Evolutionary conservation across 2,113 vertebrate species (phyloP).

Genomic region (Callopanchax toddi): DNA sequence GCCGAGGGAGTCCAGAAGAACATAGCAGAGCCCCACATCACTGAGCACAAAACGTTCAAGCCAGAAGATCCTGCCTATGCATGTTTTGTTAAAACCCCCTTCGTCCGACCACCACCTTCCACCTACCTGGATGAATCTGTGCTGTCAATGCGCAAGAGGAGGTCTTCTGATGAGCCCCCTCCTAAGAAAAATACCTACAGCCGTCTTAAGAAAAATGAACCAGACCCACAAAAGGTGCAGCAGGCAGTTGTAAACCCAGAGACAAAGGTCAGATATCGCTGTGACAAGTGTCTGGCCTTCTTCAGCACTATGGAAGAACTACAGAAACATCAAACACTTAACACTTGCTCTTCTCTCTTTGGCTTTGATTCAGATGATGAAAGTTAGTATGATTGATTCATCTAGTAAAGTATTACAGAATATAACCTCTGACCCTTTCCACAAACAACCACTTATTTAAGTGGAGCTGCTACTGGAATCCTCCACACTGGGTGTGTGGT

Average conservation of each 20-base stretch:
- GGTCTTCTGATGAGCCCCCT: slow-evolving; percentile 77
- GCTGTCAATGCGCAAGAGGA: slow-evolving; percentile 96
- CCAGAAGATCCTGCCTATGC: slow-evolving; percentile 61
- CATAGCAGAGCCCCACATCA: slow-evolving; percentile 81
- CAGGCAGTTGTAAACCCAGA: slow-evolving; percentile 32
- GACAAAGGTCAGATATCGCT: slow-evolving; percentile 82
- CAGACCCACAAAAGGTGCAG: slow-evolving; percentile 40
- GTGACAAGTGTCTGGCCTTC: slow-evolving; percentile 92
- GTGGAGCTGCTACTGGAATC: slow-evolving; percentile 20
- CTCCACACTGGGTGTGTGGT: too few relatives aligned
- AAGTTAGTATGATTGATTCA: slow-evolving; percentile 83
- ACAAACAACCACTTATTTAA: background rate
- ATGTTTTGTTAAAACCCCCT: slow-evolving; percentile 73
- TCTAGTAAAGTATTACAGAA: background rate
- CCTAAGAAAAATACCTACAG: slow-evolving; percentile 69
- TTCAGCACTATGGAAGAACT: slow-evolving; percentile 90
- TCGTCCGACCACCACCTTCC: slow-evolving; percentile 88
- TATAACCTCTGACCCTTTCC: background rate
- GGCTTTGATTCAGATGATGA: slow-evolving; percentile 98
- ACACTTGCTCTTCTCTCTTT: slow-evolving; percentile 95
- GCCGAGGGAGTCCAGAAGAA: slow-evolving; percentile 61
- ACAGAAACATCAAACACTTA: slow-evolving; percentile 88
- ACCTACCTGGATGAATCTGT: slow-evolving; percentile 93
- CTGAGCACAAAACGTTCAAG: slow-evolving; percentile 73
- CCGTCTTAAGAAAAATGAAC: slow-evolving; percentile 60